Conservation (phyloP, 2,797 vertebrate genomes). For the Lacerta bilineata region DNA sequence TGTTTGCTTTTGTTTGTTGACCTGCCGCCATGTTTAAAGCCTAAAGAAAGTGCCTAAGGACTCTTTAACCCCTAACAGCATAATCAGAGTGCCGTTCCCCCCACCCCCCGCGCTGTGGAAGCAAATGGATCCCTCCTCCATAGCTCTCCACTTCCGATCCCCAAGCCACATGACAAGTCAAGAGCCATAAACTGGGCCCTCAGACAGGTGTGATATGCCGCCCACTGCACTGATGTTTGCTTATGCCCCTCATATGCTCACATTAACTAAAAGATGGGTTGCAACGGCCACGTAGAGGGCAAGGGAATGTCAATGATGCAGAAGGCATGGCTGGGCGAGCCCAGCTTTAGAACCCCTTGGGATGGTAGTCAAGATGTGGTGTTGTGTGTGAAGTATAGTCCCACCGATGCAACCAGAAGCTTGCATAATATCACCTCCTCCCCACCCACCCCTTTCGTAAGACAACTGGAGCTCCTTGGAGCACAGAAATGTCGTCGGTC, state of each 20-base stretch:
- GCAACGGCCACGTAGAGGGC: not conserved
- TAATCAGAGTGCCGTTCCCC: conserved; percentile 82
- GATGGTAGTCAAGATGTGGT: not conserved
- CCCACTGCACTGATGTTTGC: not conserved
- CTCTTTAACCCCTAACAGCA: conserved; percentile 85
- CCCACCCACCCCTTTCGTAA: not conserved
- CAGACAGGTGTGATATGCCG: conserved; percentile 16
- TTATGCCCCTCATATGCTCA: not conserved
- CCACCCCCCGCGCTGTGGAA: conserved; percentile 73
- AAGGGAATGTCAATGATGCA: not conserved
- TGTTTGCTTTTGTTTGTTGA: conserved; percentile 89
- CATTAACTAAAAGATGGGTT: conserved; percentile 7
- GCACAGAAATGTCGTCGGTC: not conserved
- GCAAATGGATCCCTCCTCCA: conserved; percentile 73
- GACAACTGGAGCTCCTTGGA: not conserved
- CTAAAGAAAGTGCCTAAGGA: conserved; percentile 93
- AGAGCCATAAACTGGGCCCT: conserved; percentile 46
- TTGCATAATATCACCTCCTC: not conserved
- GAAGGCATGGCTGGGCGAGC: not conserved
- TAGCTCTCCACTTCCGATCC: conserved; percentile 41
- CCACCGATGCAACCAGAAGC: not conserved
- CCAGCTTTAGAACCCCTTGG: not conserved
- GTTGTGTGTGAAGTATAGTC: not conserved
- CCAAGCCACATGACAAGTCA: conserved; percentile 48
- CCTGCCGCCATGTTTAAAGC: conserved; percentile 83